Base-by-base conservation (phyloP, 2,797 vertebrate species). In the Sebastes baramenuke region DNA sequence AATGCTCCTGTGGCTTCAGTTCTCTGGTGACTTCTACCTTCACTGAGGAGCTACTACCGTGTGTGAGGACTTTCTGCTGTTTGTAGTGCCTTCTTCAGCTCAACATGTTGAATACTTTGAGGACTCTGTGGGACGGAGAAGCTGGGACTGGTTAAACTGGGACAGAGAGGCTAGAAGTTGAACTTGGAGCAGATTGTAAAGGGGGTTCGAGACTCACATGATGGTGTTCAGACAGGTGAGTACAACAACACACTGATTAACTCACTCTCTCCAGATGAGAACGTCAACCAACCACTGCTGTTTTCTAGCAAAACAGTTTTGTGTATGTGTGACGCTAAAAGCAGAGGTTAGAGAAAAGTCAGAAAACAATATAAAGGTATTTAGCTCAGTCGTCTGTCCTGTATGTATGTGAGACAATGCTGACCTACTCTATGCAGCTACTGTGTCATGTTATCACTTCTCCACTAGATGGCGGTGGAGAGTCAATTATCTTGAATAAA, bases 1-100 rank as follows among this genome's bases (percentile, higher is more conserved):
- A n/a, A 52, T 42, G 38, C 38, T 42, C 38, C 38, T 42, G 1
- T 42, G 14, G 38, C 38, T 42, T 42, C 38, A 42, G 38, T 42
- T 55, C 54, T 36, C 36, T 0, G 3, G 54, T 12, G 10, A 55
- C n/a, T 0, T 55, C n/a, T 55, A 0, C n/a, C 14, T 46, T 46
- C 42, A 46, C 42, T 46, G 16, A 46, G 42, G 16, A 46, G 42
- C 42, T 46, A 4, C 3, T 18, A 46, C 42, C 42, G 1, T 46
- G 42, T 46, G 42, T 46, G 7, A 46, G 42, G 42, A 46, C 42
- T 0, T 18, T 46, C 16, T 46, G 42, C 42, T 46, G 42, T 46
- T 18, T 20, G 42, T 46, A 4, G 16, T 10, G 49, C 20, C 20
- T 10, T 0, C 0, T 52, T 52, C 49, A 52, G 49, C 49, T 52